Conservation (phyloP, 2,888 invertebrate genomes). For the Chouioia cunea region DNA sequence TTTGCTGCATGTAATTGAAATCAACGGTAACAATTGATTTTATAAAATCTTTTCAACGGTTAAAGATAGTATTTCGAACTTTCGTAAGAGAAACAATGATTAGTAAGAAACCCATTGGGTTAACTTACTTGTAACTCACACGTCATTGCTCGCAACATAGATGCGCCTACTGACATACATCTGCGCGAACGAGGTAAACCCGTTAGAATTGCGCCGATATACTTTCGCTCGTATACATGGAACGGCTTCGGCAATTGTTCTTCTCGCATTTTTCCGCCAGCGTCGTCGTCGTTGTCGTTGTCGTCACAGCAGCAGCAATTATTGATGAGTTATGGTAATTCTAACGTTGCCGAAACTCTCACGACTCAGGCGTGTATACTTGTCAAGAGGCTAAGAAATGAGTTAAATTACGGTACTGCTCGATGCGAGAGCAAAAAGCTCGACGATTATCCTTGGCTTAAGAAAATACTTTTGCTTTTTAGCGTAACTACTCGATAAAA, state of each 20-base stretch:
- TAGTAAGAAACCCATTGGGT: too few species aligned
- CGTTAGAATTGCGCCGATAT: slow-evolving; percentile 20
- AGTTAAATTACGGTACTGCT: slow-evolving; percentile 36
- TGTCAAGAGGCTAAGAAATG: slow-evolving; percentile 13
- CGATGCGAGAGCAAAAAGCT: slow-evolving; percentile 1
- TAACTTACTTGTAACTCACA: too few species aligned
- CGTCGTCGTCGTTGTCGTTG: not conserved
- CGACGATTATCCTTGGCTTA: not conserved
- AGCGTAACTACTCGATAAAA: slow-evolving; percentile 14
- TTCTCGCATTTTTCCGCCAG: slow-evolving; percentile 38
- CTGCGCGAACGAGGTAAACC: too few species aligned
- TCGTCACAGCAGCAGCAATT: slow-evolving; percentile 25
- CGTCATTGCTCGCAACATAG: not conserved
- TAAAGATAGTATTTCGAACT: too few species aligned
- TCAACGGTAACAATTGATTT: too few species aligned
- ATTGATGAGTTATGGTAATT: slow-evolving; percentile 46
- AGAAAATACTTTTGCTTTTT: slow-evolving; percentile 25
- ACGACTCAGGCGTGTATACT: slow-evolving; percentile 24
- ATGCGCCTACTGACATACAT: slow-evolving; percentile 5
- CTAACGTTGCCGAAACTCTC: slow-evolving; percentile 42
- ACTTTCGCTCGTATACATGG: slow-evolving; percentile 32
- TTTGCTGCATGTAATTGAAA: too few species aligned
- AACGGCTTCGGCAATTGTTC: slow-evolving; percentile 40
- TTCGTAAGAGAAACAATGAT: too few species aligned
- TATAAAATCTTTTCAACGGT: too few species aligned